Conservation (phyloP, 2,888 invertebrate species). For the Muscina levida region DNA sequence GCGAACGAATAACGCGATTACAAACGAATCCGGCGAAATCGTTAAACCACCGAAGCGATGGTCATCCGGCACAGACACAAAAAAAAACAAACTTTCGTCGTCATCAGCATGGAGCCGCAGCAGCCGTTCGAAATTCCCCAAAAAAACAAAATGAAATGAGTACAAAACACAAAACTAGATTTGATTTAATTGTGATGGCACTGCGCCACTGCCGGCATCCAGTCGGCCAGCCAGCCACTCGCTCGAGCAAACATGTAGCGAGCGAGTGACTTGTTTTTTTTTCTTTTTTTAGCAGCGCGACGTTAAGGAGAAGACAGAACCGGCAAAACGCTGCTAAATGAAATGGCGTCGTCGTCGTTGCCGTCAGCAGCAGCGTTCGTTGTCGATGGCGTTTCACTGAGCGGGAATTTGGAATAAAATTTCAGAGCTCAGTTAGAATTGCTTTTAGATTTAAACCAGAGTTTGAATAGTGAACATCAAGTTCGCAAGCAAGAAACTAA, state of each 20-base stretch:
- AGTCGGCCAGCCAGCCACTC: slow-evolving; percentile 7
- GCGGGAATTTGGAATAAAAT: slow-evolving; percentile 72
- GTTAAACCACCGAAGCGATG: slow-evolving; percentile 43
- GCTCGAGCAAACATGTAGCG: neutral
- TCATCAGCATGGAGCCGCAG: neutral
- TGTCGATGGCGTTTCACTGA: slow-evolving; percentile 53
- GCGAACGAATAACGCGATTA: too few relatives aligned
- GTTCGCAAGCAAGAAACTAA: slow-evolving; percentile 21
- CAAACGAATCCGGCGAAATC: slow-evolving; percentile 51
- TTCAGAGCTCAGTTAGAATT: slow-evolving; percentile 74
- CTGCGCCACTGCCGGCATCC: slow-evolving; percentile 67
- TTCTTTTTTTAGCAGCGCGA: slow-evolving; percentile 36
- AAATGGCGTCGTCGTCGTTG: neutral
- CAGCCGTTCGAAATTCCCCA: slow-evolving; percentile 56
- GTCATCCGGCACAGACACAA: slow-evolving; percentile 20
- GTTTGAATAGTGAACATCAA: slow-evolving; percentile 73
- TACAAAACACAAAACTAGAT: slow-evolving; percentile 36
- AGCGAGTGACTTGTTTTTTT: slow-evolving; percentile 25
- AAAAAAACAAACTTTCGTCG: slow-evolving; percentile 1
- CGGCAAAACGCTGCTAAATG: slow-evolving; percentile 31
- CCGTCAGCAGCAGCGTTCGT: slow-evolving; percentile 23
- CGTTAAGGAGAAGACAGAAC: slow-evolving; percentile 36
- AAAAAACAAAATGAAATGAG: slow-evolving; percentile 46
- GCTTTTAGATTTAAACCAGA: slow-evolving; percentile 77
- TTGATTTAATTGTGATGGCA: slow-evolving; percentile 72